Conservation (phyloP, 2,113 vertebrate species). For the Stegastes partitus region DNA sequence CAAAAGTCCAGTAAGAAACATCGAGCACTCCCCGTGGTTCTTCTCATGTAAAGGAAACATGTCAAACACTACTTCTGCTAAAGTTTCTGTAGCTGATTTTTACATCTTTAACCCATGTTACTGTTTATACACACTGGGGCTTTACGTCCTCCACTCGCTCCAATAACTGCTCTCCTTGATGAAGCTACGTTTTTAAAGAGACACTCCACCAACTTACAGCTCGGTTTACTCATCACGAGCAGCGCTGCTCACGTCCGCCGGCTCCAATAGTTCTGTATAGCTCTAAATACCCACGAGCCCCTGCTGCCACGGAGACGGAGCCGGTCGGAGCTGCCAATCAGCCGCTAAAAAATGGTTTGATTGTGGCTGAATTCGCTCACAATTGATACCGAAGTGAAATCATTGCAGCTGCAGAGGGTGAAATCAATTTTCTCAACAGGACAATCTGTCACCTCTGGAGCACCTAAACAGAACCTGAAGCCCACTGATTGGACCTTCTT, state of each 20-base stretch:
- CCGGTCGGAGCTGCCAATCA: not conserved
- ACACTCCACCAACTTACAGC: not conserved
- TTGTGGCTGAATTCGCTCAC: not conserved
- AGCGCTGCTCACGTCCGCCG: no score
- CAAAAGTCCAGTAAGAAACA: constrained; percentile 49
- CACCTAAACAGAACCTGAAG: no score
- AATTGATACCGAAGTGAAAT: not conserved
- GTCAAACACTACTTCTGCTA: constrained; percentile 50
- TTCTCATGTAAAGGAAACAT: constrained; percentile 39
- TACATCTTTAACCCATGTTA: constrained; percentile 30
- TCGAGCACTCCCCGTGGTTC: constrained; percentile 32
- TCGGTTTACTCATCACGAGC: not conserved
- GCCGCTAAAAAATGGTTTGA: not conserved
- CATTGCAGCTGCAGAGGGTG: no score
- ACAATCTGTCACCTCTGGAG: no score
- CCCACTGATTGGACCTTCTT: no score
- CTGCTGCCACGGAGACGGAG: not conserved
- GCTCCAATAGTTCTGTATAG: no score
- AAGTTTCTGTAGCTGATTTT: constrained; percentile 43
- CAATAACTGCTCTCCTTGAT: constrained; percentile 3
- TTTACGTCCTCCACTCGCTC: not conserved
- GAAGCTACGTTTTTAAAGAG: constrained; percentile 6
- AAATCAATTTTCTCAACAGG: no score
- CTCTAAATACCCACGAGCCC: constrained; percentile 8
- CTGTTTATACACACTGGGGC: constrained; percentile 46